Conservation (phyloP, 1,140 invertebrate species). For the Zaprionus ghesquierei region DNA sequence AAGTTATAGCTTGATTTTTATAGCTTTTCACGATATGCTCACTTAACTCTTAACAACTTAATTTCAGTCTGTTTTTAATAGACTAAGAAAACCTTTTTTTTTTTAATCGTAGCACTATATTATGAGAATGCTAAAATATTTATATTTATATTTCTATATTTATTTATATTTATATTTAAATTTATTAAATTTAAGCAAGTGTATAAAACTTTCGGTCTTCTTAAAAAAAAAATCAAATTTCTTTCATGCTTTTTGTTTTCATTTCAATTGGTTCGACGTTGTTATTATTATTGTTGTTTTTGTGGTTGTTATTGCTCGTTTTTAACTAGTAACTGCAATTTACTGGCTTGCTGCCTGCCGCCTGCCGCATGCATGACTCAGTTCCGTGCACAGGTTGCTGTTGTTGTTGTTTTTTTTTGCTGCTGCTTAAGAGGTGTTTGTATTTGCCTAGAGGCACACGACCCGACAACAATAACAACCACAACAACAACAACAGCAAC, state of each 20-base stretch:
- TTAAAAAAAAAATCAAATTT: not conserved
- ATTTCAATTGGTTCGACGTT: not conserved
- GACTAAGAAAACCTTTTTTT: too few species aligned
- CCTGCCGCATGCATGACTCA: conserved; percentile 46
- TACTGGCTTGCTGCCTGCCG: not conserved
- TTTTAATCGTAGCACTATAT: too few species aligned
- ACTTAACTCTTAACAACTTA: too few species aligned
- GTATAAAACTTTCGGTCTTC: not conserved
- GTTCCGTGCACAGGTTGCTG: conserved; percentile 31
- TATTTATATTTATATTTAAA: too few species aligned
- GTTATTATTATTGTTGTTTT: conserved; percentile 12
- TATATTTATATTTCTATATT: too few species aligned
- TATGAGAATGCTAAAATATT: not conserved
- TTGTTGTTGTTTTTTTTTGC: not conserved
- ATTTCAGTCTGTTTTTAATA: too few species aligned
- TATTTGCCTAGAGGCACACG: conserved; percentile 46
- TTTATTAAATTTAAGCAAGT: not conserved
- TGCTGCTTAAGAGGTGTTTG: conserved; percentile 38
- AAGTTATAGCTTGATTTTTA: too few species aligned
- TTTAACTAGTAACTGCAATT: conserved; percentile 37
- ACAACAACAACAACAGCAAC: conserved; percentile 2
- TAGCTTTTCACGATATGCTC: too few species aligned
- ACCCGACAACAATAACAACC: not conserved
- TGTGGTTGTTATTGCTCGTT: conserved; percentile 16
- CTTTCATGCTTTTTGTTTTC: not conserved